phyloP scores from a whole-genome alignment of 2,888 invertebrate genomes.

The Himalopsyche anomala region DNA sequence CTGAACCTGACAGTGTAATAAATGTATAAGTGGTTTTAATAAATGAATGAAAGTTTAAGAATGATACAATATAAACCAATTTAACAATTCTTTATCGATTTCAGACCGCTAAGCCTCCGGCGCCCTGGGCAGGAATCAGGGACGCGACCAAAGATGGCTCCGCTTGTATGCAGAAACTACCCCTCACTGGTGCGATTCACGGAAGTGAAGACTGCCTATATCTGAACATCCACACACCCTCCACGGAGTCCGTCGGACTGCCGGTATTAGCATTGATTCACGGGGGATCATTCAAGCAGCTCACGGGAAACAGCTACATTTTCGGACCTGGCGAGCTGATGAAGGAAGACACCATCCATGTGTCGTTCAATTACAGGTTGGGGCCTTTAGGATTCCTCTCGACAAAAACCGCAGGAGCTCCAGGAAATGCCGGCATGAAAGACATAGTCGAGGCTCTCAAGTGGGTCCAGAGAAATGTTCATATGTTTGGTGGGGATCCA shows the following conservation, averaged over 20 bases:
- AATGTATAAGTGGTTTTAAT: no score
- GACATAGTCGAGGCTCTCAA: constrained; percentile 68
- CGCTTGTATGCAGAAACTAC: constrained; percentile 76
- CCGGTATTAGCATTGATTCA: constrained; percentile 75
- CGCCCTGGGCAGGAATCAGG: constrained; percentile 78
- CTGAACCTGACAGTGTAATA: no score
- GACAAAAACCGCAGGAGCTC: constrained; percentile 67
- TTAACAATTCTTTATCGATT: constrained; percentile 63
- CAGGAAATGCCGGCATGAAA: constrained; percentile 70
- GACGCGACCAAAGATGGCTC: constrained; percentile 80
- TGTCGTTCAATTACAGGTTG: constrained; percentile 70
- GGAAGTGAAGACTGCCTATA: constrained; percentile 83
- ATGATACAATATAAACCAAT: no score
- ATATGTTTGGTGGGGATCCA: constrained; percentile 68
- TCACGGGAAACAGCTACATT: constrained; percentile 71
- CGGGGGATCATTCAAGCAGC: constrained; percentile 73
- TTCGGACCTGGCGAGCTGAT: constrained; percentile 73
- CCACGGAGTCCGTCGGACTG: constrained; percentile 71
- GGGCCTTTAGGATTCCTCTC: constrained; percentile 70
- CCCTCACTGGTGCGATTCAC: constrained; percentile 66
- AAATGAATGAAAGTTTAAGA: no score
- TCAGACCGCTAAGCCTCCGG: constrained; percentile 78
- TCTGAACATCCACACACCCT: constrained; percentile 82
- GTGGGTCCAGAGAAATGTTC: constrained; percentile 69
- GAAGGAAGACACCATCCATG: constrained; percentile 72